Conservation (phyloP, 2,113 vertebrate genomes). For the Candoia aspera region DNA sequence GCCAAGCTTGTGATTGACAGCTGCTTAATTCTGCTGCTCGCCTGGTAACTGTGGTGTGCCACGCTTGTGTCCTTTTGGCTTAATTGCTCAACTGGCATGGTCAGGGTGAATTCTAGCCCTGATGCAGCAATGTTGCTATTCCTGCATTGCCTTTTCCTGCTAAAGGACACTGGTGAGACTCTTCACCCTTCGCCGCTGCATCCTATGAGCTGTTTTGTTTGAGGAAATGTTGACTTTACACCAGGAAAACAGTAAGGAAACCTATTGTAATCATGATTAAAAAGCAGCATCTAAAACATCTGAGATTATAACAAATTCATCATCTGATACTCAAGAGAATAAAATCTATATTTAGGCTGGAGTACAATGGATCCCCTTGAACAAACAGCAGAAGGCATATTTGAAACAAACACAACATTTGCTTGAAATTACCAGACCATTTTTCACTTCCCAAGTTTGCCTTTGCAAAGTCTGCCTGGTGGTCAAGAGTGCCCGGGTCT, state of each 20-base stretch:
- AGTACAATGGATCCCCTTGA: no score
- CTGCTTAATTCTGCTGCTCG: conserved; percentile 14
- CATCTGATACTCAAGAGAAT: not conserved
- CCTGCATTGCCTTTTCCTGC: conserved; percentile 35
- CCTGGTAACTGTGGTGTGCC: conserved; percentile 18
- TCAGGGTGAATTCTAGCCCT: conserved; percentile 27
- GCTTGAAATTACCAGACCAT: no score
- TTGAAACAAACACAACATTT: no score
- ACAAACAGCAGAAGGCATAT: no score
- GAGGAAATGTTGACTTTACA: conserved; percentile 19
- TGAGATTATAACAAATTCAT: not conserved
- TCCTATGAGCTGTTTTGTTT: not conserved
- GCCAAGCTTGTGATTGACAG: not conserved
- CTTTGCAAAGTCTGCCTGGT: no score
- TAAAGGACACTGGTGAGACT: conserved; percentile 15
- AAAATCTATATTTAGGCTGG: not conserved
- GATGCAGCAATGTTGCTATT: conserved; percentile 48
- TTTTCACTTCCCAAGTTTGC: no score
- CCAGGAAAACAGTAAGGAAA: not conserved
- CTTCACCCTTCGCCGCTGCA: not conserved
- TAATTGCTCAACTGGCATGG: conserved; percentile 22
- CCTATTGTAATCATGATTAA: not conserved
- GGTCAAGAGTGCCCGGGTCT: no score
- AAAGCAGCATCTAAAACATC: not conserved
- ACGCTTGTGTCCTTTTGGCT: conserved; percentile 33